phyloP scores from a whole-genome alignment of 2,888 invertebrate species.

The Oeneis ivallda region DNA sequence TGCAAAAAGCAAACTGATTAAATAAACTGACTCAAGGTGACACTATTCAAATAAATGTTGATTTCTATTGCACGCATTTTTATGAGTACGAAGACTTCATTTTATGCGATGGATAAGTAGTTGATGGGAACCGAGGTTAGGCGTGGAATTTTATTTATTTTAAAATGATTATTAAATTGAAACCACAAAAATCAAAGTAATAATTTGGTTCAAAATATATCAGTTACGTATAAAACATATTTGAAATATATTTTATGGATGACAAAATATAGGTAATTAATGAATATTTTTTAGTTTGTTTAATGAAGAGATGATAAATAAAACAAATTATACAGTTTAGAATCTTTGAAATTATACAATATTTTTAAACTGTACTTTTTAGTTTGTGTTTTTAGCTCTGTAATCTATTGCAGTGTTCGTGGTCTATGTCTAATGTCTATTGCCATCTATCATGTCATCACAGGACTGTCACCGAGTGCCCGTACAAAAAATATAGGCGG shows the following conservation, averaged over 20 bases:
- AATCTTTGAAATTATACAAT: neutral
- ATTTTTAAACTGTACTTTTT: slow-evolving; percentile 19
- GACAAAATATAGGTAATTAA: neutral
- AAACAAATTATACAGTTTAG: slow-evolving; percentile 3
- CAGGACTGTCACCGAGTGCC: slow-evolving; percentile 71
- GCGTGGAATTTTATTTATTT: neutral
- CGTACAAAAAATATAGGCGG: slow-evolving; percentile 74
- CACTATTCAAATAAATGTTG: slow-evolving; percentile 31
- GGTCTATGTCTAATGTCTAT: too few relatives aligned
- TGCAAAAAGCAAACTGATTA: slow-evolving; percentile 23
- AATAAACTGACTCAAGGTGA: slow-evolving; percentile 33
- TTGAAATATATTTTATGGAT: too few relatives aligned
- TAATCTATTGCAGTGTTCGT: slow-evolving; percentile 45
- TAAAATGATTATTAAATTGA: neutral
- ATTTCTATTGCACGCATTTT: slow-evolving; percentile 21
- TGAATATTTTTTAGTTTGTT: neutral
- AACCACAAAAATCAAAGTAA: neutral
- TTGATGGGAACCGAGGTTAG: slow-evolving; percentile 15
- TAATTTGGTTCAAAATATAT: too few relatives aligned
- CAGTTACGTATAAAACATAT: too few relatives aligned
- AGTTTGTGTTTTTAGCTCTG: slow-evolving; percentile 18
- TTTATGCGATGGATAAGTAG: slow-evolving; percentile 15
- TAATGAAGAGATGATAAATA: neutral
- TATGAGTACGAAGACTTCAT: neutral
- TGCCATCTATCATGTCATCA: slow-evolving; percentile 79